phyloP scores from a whole-genome alignment of 2,797 vertebrate species.

The Okamejei kenojei region DNA sequence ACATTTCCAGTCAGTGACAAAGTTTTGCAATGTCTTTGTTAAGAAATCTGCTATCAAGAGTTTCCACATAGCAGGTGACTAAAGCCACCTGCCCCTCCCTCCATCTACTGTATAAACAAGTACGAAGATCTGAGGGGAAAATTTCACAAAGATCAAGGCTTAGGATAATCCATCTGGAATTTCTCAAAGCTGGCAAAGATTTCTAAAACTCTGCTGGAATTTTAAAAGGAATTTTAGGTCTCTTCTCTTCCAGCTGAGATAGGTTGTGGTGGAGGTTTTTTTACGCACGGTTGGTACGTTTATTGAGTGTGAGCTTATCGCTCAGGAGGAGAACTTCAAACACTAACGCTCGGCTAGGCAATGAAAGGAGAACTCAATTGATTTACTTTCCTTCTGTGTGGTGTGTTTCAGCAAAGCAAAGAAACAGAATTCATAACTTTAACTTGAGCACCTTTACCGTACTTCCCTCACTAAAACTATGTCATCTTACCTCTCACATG shows the following conservation, averaged over 20 bases:
- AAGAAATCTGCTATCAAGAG: conserved; percentile 43
- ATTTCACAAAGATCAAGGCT: conserved; percentile 58
- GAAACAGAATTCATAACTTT: conserved; percentile 14
- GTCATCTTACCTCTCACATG: neutral
- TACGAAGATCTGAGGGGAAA: conserved; percentile 61
- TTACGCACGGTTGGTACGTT: conserved; percentile 48
- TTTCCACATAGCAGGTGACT: conserved; percentile 47
- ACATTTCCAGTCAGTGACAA: conserved; percentile 25
- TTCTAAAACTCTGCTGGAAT: conserved; percentile 51
- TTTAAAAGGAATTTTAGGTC: conserved; percentile 55
- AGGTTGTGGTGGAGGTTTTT: conserved; percentile 51
- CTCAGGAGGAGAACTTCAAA: conserved; percentile 45
- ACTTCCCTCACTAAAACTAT: neutral
- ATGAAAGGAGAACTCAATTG: neutral
- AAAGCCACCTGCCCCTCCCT: conserved; percentile 52
- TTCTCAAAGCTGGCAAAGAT: conserved; percentile 52
- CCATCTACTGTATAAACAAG: conserved; percentile 50
- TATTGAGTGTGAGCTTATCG: conserved; percentile 45
- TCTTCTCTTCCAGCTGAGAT: conserved; percentile 53
- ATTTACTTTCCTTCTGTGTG: neutral
- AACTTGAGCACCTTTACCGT: neutral
- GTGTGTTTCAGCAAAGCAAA: neutral
- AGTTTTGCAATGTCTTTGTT: neutral
- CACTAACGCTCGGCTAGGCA: conserved; percentile 31
- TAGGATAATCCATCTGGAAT: conserved; percentile 58